Percentiles rank a stretch among this genome's conserved stretches.
phyloP scores from a whole-genome alignment of 2,113 vertebrate species.

The Zapus hudsonius region DNA sequence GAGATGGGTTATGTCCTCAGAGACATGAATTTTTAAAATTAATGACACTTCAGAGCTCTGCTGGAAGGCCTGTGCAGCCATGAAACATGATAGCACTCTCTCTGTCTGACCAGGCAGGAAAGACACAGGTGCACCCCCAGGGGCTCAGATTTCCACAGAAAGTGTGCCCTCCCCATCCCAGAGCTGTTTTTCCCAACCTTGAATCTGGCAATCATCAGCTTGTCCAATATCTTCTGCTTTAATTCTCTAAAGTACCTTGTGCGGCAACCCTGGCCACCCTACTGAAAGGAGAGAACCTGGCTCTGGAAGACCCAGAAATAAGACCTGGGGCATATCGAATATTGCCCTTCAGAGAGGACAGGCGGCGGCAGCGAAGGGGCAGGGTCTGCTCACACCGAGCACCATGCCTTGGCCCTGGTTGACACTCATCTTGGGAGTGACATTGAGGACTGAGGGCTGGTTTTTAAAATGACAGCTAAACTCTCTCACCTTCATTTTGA shows the following conservation, averaged over 20 bases:
- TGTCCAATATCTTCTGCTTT: neutral
- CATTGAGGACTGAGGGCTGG: neutral
- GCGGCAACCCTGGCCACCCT: neutral
- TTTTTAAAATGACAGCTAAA: neutral
- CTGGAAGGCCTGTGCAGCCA: neutral
- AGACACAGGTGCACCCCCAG: neutral
- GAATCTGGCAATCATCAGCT: neutral
- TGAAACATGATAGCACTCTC: neutral
- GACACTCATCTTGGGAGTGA: neutral
- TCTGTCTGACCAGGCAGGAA: neutral
- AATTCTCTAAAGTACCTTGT: rapidly evolving
- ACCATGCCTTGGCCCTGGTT: neutral
- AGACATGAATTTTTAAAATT: slow-evolving; percentile 41
- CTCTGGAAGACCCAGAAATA: neutral
- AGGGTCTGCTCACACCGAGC: too few relatives aligned
- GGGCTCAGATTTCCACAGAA: neutral
- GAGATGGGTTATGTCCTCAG: neutral
- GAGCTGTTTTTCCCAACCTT: neutral
- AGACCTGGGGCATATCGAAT: neutral
- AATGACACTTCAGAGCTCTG: neutral
- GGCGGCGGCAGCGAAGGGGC: neutral
- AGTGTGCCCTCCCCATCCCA: neutral
- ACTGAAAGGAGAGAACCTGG: neutral
- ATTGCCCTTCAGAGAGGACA: neutral
- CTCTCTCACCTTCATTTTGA: neutral